Conservation (phyloP, 2,113 vertebrate genomes). For the Oryzias javanicus region DNA sequence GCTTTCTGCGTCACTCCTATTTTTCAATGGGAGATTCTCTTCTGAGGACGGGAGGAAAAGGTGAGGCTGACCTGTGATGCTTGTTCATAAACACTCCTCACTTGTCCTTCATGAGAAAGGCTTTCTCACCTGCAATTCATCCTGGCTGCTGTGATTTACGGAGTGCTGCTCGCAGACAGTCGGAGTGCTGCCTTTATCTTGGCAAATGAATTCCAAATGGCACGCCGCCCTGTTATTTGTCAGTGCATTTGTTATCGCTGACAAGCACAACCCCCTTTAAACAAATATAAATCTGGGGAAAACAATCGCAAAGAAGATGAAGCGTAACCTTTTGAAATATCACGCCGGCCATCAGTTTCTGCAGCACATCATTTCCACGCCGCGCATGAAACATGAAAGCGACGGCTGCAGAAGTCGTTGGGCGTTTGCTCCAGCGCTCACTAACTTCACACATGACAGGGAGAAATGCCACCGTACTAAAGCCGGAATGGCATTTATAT, state of each 20-base stretch:
- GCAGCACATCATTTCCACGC: conserved; percentile 38
- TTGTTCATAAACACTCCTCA: conserved; percentile 63
- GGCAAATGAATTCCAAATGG: conserved; percentile 77
- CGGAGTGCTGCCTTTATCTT: conserved; percentile 65
- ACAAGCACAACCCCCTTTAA: conserved; percentile 74
- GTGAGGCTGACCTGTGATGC: conserved; percentile 59
- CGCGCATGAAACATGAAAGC: conserved; percentile 48
- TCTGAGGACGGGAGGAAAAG: conserved; percentile 47
- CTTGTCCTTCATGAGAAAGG: conserved; percentile 66
- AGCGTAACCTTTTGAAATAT: conserved; percentile 81
- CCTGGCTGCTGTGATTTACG: conserved; percentile 61
- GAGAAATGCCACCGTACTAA: conserved; percentile 1
- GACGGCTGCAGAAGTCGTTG: conserved; percentile 41
- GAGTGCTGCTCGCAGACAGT: conserved; percentile 51
- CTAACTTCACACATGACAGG: conserved; percentile 35
- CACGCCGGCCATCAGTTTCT: conserved; percentile 68
- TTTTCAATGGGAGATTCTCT: conserved; percentile 19
- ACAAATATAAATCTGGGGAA: conserved; percentile 75
- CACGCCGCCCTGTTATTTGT: conserved; percentile 72
- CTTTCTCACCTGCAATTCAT: conserved; percentile 60
- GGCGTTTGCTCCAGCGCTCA: background rate
- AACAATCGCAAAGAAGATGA: conserved; percentile 73
- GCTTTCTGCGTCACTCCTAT: conserved; percentile 6
- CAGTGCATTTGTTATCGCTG: conserved; percentile 76
- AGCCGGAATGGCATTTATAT: too few species aligned